A percentile compares a stretch with the other conserved stretches of the same genome.
Evolutionary conservation across 92 coral and sea anemone genomes (phyloP).

Genomic region (Parazoanthus atlanticus): DNA sequence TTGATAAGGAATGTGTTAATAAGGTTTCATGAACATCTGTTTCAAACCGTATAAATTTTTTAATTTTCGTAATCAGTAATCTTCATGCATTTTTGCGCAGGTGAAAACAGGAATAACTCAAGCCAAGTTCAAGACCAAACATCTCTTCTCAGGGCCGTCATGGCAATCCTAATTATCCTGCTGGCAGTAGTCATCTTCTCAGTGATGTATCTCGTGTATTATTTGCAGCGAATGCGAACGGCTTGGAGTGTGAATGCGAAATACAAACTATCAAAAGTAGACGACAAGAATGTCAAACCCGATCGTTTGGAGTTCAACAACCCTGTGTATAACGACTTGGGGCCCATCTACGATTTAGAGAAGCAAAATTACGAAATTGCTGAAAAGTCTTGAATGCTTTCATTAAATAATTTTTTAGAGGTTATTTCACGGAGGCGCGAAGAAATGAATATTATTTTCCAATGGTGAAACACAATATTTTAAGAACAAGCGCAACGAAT

Average conservation of each 20-base stretch:
- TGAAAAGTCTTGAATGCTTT: background rate
- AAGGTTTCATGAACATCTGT: too few relatives aligned
- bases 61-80: too few relatives aligned
- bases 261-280: background rate
- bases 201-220: background rate
- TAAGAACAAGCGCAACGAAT: too few relatives aligned
- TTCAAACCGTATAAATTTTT: too few relatives aligned
- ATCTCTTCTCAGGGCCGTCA: constrained; percentile 13
- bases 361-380: background rate
- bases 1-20: too few relatives aligned
- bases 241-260: constrained; percentile 15
- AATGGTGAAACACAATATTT: background rate
- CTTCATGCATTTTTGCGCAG: background rate
- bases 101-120: constrained; percentile 5
- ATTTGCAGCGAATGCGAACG: constrained; percentile 18
- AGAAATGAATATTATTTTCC: background rate
- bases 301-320: background rate
- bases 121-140: background rate
- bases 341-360: background rate
- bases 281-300: too few relatives aligned
- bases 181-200: constrained; percentile 18
- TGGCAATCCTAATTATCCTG: background rate
- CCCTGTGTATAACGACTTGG: constrained; percentile 11
- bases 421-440: too few relatives aligned
- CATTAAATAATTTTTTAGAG: too few relatives aligned